phyloP scores from a whole-genome alignment of 2,888 invertebrate genomes.

The Drosophila nr. fundita region DNA sequence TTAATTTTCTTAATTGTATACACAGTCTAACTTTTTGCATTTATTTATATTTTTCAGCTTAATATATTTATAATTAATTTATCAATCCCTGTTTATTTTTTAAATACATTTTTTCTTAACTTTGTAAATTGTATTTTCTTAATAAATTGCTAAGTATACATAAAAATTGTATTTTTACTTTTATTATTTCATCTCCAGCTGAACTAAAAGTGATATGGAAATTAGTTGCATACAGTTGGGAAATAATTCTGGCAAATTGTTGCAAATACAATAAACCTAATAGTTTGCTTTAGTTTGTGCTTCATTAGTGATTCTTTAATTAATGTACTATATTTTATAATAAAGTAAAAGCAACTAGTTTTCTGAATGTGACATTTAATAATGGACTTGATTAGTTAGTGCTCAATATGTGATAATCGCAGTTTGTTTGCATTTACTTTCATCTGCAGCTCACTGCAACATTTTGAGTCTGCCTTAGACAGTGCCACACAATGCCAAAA shows the following conservation, averaged over 20 bases:
- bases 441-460: slow-evolving; percentile 46
- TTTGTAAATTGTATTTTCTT: neutral
- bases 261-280: neutral
- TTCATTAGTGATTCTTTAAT: neutral
- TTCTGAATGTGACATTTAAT: neutral
- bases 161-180: neutral
- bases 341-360: neutral
- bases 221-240: neutral
- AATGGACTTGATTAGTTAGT: neutral
- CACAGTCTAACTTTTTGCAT: neutral
- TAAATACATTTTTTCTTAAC: neutral
- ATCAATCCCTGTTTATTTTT: neutral
- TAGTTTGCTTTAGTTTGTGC: neutral
- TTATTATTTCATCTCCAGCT: neutral
- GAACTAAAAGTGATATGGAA: neutral
- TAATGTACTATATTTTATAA: neutral
- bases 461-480: slow-evolving; percentile 14
- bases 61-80: neutral
- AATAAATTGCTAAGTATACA: neutral
- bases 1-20: neutral
- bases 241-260: neutral
- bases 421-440: slow-evolving; percentile 31
- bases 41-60: neutral
- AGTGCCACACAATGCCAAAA: slow-evolving; percentile 29
- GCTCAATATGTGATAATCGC: slow-evolving; percentile 1